These are phyloP conservation scores for Netelia inedita DNA, from an alignment of 2,888 invertebrate species.

Conservation along the genomic window DNA sequence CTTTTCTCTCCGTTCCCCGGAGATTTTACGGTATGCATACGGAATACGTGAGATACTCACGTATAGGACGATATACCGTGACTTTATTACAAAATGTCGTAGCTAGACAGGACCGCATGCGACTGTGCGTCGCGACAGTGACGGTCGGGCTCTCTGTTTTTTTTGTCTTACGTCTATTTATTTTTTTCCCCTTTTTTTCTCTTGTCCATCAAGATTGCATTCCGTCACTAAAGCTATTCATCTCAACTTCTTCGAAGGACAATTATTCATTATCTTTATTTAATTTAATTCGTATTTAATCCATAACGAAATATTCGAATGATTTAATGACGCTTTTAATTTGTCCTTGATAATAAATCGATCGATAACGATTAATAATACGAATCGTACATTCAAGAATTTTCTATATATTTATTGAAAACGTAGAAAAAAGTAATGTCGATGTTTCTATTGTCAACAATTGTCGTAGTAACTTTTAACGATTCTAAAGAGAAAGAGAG, in stretches of 20 bases:
- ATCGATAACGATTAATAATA: background rate
- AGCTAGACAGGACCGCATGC: constrained; percentile 40
- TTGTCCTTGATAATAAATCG: background rate
- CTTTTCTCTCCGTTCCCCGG: constrained; percentile 29
- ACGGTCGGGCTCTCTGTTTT: background rate
- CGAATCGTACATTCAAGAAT: background rate
- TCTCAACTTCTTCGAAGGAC: background rate
- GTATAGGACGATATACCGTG: constrained; percentile 54
- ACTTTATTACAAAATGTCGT: constrained; percentile 67
- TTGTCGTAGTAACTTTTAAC: constrained; percentile 21
- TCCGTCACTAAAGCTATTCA: constrained; percentile 30
- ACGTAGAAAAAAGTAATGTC: constrained; percentile 3
- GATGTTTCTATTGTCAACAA: background rate
- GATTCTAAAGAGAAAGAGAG: background rate
- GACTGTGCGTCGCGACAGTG: constrained; percentile 38
- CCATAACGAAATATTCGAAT: background rate
- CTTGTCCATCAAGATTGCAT: constrained; percentile 28
- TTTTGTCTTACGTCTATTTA: background rate
- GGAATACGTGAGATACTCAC: constrained; percentile 62
- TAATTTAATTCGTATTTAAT: background rate
- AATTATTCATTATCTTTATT: background rate
- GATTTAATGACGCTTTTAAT: no score
- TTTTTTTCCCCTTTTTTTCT: background rate
- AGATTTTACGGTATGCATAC: constrained; percentile 59
- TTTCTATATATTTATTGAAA: background rate